Percentiles rank a stretch among this genome's conserved stretches.
Conservation (phyloP, 2,888 invertebrate genomes). For the Hypselothyrea guttata region DNA sequence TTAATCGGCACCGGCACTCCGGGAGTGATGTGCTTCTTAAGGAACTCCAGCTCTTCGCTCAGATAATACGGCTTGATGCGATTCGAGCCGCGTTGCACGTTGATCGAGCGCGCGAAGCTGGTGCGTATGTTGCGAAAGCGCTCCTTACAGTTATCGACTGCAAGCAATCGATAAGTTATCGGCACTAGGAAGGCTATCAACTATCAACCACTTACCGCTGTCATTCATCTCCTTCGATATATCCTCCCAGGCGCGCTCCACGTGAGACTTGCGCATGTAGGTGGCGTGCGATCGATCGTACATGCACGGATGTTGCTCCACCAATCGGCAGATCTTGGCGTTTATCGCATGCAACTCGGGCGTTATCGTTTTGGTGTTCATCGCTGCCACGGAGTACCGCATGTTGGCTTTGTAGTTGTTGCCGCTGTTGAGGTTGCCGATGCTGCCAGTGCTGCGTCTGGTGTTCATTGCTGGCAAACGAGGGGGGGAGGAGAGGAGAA, state of each 20-base stretch:
- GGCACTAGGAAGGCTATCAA: neutral
- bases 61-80: slow-evolving; percentile 78
- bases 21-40: slow-evolving; percentile 73
- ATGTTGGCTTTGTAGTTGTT: slow-evolving; percentile 17
- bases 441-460: slow-evolving; percentile 48
- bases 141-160: slow-evolving; percentile 78
- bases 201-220: slow-evolving; percentile 62
- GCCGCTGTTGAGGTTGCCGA: slow-evolving; percentile 7
- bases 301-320: slow-evolving; percentile 76
- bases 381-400: slow-evolving; percentile 23
- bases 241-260: slow-evolving; percentile 76
- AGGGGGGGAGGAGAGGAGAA: slow-evolving; percentile 10
- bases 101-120: slow-evolving; percentile 79
- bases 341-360: slow-evolving; percentile 74
- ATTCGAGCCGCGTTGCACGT: slow-evolving; percentile 75
- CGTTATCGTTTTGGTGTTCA: slow-evolving; percentile 57
- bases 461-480: slow-evolving; percentile 36
- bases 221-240: slow-evolving; percentile 77
- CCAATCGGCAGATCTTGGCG: slow-evolving; percentile 77
- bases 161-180: neutral
- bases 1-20: slow-evolving; percentile 54
- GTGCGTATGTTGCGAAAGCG: slow-evolving; percentile 81
- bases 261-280: slow-evolving; percentile 75
- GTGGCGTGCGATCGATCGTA: slow-evolving; percentile 77
- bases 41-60: slow-evolving; percentile 69